Evolutionary conservation across 2,888 invertebrate species (phyloP).

Genomic region (Ornithoptera priamus): DNA sequence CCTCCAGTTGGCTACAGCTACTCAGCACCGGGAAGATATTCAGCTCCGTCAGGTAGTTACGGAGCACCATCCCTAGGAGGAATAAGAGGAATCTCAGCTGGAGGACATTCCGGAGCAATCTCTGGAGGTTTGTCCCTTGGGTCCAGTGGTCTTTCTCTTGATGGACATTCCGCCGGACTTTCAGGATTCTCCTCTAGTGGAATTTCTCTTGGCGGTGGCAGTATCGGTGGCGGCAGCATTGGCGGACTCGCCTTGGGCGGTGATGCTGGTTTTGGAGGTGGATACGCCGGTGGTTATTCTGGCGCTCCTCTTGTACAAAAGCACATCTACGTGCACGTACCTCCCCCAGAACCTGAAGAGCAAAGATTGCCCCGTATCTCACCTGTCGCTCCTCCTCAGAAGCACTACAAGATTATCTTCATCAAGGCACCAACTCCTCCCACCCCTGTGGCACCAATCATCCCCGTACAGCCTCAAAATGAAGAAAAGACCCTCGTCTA

Average conservation of each 20-base stretch:
- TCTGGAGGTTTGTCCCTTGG: constrained; percentile 54
- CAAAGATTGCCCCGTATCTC: constrained; percentile 83
- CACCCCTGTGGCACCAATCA: constrained; percentile 89
- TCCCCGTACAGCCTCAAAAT: constrained; percentile 89
- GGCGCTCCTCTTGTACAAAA: constrained; percentile 87
- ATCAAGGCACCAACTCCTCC: constrained; percentile 94
- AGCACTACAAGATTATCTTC: constrained; percentile 95
- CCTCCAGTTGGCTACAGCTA: constrained; percentile 77
- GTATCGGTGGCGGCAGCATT: constrained; percentile 44
- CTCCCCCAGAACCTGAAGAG: constrained; percentile 91
- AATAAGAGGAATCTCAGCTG: constrained; percentile 41
- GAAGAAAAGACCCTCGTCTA: constrained; percentile 94
- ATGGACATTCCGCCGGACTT: constrained; percentile 50
- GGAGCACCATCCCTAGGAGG: constrained; percentile 48
- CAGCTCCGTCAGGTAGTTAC: constrained; percentile 53
- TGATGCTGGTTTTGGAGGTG: constrained; percentile 64
- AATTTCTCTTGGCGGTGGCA: constrained; percentile 41
- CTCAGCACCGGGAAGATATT: constrained; percentile 59
- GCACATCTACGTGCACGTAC: constrained; percentile 94
- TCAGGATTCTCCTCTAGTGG: constrained; percentile 46
- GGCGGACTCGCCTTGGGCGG: constrained; percentile 49
- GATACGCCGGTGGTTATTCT: constrained; percentile 69
- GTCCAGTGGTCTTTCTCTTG: constrained; percentile 35
- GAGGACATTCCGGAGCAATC: constrained; percentile 46
- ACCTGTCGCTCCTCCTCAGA: constrained; percentile 86